These are phyloP conservation scores for Phycodurus eques DNA, from an alignment of 2,113 vertebrate species.

Conservation along the genomic window DNA sequence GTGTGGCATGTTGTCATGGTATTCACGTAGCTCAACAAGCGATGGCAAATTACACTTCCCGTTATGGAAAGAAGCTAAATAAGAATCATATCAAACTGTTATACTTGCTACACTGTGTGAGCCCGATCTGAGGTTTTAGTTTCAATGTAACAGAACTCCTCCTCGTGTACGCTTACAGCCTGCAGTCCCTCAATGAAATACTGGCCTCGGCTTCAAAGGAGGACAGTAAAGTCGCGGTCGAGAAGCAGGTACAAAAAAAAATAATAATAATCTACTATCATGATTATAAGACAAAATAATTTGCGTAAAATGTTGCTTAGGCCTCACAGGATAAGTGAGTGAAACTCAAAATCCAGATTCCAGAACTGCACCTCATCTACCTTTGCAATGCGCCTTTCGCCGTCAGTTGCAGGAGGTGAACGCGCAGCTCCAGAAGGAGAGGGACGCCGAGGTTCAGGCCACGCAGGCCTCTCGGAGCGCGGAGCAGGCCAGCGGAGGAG, in stretches of 20 bases:
- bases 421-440: constrained; percentile 84
- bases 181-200: constrained; percentile 93
- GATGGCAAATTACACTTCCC: too few relatives aligned
- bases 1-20: too few relatives aligned
- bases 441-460: constrained; percentile 88
- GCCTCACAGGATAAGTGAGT: too few relatives aligned
- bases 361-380: too few relatives aligned
- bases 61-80: too few relatives aligned
- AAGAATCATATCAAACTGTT: too few relatives aligned
- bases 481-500: constrained; percentile 80
- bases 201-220: constrained; percentile 85
- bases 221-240: constrained; percentile 85
- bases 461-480: constrained; percentile 82
- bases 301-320: too few relatives aligned
- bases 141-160: not conserved
- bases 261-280: too few relatives aligned
- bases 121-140: not conserved
- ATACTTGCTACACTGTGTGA: too few relatives aligned
- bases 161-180: constrained; percentile 69
- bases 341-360: not conserved
- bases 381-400: too few relatives aligned
- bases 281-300: not conserved
- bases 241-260: constrained; percentile 82
- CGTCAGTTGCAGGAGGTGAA: constrained; percentile 91
- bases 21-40: too few relatives aligned